Conservation (phyloP, 2,888 invertebrate species). For the Odontocolon sp. region DNA sequence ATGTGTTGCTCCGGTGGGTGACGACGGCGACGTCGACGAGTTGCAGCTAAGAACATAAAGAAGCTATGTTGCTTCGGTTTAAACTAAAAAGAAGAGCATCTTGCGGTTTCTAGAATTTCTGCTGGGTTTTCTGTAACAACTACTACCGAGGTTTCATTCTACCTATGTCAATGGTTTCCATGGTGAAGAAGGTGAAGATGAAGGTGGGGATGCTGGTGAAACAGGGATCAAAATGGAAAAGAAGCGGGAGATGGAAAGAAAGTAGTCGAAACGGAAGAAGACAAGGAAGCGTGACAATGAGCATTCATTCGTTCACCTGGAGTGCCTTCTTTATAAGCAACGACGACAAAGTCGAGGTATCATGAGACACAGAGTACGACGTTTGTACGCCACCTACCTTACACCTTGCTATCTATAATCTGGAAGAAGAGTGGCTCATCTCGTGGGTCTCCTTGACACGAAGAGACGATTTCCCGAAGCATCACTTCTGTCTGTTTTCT, state of each 20-base stretch:
- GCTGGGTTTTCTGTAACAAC: too few species aligned
- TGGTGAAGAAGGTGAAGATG: too few species aligned
- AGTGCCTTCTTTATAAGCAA: slow-evolving; percentile 45
- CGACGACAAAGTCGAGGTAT: slow-evolving; percentile 1
- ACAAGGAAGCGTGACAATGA: slow-evolving; percentile 4
- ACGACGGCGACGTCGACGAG: slow-evolving; percentile 26
- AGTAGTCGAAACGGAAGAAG: neutral
- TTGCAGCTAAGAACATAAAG: slow-evolving; percentile 18
- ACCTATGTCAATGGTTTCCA: too few species aligned
- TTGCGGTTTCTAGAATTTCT: too few species aligned
- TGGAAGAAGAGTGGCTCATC: slow-evolving; percentile 37
- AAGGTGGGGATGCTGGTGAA: slow-evolving; percentile 2
- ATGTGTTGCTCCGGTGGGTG: slow-evolving; percentile 10
- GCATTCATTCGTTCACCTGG: slow-evolving; percentile 18
- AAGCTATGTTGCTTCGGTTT: slow-evolving; percentile 12
- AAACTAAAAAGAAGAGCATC: neutral
- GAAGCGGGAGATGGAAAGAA: neutral
- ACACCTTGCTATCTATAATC: slow-evolving; percentile 35
- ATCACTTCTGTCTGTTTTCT: slow-evolving; percentile 14
- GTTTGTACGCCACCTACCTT: neutral
- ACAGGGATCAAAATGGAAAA: slow-evolving; percentile 7
- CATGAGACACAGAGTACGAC: neutral
- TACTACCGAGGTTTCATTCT: too few species aligned
- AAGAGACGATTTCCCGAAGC: slow-evolving; percentile 41
- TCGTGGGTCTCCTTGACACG: slow-evolving; percentile 39